Conservation (phyloP, 2,113 vertebrate genomes). For the Oncorhynchus nerka region DNA sequence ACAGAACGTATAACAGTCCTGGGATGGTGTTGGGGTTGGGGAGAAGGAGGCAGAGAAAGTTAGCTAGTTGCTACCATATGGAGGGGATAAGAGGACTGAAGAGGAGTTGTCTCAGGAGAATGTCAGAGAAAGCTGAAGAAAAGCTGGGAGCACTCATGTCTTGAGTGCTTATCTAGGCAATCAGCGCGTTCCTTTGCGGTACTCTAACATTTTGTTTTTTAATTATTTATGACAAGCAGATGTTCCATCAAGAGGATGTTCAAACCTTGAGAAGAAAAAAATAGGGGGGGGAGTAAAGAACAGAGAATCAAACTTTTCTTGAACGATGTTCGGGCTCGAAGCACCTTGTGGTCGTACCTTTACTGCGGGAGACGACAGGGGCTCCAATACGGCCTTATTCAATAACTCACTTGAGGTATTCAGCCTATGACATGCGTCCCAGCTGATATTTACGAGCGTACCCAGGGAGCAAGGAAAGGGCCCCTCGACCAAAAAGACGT, state of each 20-base stretch:
- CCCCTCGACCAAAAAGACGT: conserved; percentile 3
- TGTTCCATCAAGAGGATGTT: conserved; percentile 17
- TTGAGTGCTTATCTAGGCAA: not conserved
- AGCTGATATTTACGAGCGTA: conserved; percentile 8
- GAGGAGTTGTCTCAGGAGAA: not conserved
- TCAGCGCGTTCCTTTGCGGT: not conserved
- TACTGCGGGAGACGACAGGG: not conserved
- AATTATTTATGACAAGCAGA: conserved; percentile 37
- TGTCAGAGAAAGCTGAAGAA: not conserved
- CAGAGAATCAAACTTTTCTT: not conserved
- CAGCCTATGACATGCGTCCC: conserved; percentile 3
- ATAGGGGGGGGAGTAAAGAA: not conserved
- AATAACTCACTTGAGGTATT: conserved; percentile 11
- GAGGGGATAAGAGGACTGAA: not conserved
- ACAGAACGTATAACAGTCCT: not conserved
- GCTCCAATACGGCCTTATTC: not conserved
- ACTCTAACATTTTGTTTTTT: not conserved
- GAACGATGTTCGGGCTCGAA: not conserved
- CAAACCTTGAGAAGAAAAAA: not conserved
- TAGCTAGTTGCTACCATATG: not conserved
- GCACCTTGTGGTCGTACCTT: not conserved
- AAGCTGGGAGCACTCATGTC: not conserved
- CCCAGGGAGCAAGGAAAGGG: not conserved
- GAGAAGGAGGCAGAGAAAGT: not conserved
- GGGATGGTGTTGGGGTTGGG: not conserved